Base-by-base conservation (phyloP, 2,888 invertebrate genomes). In the Tromatobia lineatoria region DNA sequence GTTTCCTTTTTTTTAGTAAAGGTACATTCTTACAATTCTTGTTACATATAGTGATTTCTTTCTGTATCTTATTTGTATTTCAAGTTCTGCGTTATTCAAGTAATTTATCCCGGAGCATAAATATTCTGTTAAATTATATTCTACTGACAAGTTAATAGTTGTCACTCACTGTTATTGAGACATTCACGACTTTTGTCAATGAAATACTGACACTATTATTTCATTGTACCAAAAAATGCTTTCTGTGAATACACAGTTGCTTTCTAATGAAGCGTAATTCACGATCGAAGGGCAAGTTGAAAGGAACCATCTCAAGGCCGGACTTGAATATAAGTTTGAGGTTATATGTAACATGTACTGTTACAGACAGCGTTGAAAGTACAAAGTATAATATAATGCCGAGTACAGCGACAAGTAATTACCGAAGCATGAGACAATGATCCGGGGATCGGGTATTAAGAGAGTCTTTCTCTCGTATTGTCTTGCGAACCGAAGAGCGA, bases 401-500 rank as follows among this genome's bases (percentile, higher is more conserved):
- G 10, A 64, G 38, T 13, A 64, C 38, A 18, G 11, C 42, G 42
- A 34, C 42, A 50, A 42, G 29, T 61, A 70, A 64, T 80, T 75
- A 69, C n/a, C 25, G 4, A 75, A 75, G 38, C 2, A 7, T 23
- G 45, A n/a, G 50, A 73, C 50, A 75, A 75, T 69, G 80, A 80
- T 74, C 69, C 8, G 15, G 52, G 38, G 78, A 74, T 78, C 66
- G 64, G 23, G 47, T 57, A 59, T 77, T 74, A 47, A 15, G 64
- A 42, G 73, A 59, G n/a, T n/a, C 42, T 54, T 66, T 78, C 54
- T 64, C 34, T 52, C 61, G 52, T 67, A 85, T 85, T 83, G 85
- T 82, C 71, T 74, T 54, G 47, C 45, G 29, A 80, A 59, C 47
- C 59, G 42, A 69, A 69, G 69, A 80, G 69, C 57, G 74, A 57